A percentile compares a stretch with the other conserved stretches of the same genome.
Evolutionary conservation across 2,113 vertebrate genomes (phyloP).

Genomic region (Anseranas semipalmata): DNA sequence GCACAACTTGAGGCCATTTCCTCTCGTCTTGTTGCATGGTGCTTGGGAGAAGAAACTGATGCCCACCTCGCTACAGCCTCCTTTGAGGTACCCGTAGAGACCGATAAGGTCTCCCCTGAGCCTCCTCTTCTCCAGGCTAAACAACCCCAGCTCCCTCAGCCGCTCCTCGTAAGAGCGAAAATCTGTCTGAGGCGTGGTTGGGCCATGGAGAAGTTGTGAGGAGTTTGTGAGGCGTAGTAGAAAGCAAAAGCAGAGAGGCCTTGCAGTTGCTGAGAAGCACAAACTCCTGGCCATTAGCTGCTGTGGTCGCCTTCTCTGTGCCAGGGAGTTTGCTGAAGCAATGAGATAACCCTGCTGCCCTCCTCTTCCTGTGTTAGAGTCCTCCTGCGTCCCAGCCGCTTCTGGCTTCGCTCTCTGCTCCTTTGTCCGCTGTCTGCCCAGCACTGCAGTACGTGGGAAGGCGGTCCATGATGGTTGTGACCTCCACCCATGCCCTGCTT

Average conservation of each 20-base stretch:
- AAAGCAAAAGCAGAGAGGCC: neutral
- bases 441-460: neutral
- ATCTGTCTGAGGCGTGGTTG: neutral
- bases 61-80: too few relatives aligned
- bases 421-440: neutral
- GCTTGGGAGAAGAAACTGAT: too few relatives aligned
- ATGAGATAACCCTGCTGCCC: accelerated
- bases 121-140: too few relatives aligned
- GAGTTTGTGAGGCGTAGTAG: neutral
- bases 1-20: too few relatives aligned
- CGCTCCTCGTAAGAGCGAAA: too few relatives aligned
- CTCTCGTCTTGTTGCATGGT: too few relatives aligned
- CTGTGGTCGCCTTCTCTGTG: neutral
- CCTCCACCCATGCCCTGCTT: neutral
- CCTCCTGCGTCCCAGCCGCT: neutral
- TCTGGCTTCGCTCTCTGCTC: neutral
- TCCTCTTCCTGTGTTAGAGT: neutral
- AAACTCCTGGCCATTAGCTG: neutral
- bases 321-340: neutral
- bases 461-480: neutral
- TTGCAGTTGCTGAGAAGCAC: neutral
- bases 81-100: too few relatives aligned
- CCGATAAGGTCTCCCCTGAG: too few relatives aligned
- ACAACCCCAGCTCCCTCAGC: too few relatives aligned
- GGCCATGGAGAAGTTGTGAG: neutral